A percentile compares a stretch with the other conserved stretches of the same genome.
Evolutionary conservation across 2,888 invertebrate genomes (phyloP).

Genomic region (Parthenolecanium corni): DNA sequence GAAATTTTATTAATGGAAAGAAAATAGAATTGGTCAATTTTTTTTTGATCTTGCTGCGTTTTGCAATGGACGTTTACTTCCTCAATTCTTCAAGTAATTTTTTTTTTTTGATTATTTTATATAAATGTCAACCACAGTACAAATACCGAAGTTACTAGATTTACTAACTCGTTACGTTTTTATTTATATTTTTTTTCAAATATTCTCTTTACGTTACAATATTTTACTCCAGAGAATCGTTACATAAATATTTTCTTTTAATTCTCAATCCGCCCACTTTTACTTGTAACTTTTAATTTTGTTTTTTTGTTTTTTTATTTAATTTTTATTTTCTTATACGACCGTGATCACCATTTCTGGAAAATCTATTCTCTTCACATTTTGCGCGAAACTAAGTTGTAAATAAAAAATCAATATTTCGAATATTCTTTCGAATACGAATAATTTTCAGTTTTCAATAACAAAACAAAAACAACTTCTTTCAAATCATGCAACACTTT

Average conservation of each 20-base stretch:
- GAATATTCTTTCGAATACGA: no score
- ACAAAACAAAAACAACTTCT: no score
- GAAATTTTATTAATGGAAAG: no score
- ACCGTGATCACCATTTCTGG: neutral
- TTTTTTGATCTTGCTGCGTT: no score
- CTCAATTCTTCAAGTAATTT: no score
- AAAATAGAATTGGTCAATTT: no score
- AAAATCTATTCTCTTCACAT: neutral
- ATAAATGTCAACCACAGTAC: neutral
- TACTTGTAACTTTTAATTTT: neutral
- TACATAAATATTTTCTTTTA: neutral
- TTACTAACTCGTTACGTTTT: neutral
- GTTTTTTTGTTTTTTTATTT: neutral
- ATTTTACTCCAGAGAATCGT: neutral
- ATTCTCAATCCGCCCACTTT: neutral
- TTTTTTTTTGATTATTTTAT: no score
- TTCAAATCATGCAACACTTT: no score
- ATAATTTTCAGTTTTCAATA: no score
- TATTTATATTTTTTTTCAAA: neutral
- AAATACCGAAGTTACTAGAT: conserved; percentile 2
- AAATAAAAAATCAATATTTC: no score
- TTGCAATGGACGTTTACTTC: no score
- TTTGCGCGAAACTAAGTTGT: no score
- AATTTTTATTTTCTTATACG: neutral
- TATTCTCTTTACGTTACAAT: neutral